A percentile compares a stretch with the other conserved stretches of the same genome.
These are phyloP conservation scores for Thalassophryne amazonica DNA, from an alignment of 2,797 vertebrate genomes.

Conservation along the genomic window DNA sequence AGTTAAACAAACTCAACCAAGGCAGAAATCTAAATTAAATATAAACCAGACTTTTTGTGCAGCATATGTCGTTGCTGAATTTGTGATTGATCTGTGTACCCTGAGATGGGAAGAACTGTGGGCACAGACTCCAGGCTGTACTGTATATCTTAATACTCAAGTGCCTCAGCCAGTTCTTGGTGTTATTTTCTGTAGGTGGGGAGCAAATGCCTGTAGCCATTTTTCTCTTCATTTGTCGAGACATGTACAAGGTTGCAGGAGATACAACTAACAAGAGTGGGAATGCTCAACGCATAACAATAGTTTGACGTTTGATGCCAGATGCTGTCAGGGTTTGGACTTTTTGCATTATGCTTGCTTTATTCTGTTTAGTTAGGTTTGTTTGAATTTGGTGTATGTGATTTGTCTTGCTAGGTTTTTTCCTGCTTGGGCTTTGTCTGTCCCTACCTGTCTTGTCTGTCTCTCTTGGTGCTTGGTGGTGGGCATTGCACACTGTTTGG, in stretches of 20 bases:
- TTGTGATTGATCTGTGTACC: conserved; percentile 42
- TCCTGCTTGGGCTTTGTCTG: too few relatives aligned
- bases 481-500: too few relatives aligned
- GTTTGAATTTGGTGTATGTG: too few relatives aligned
- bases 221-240: conserved; percentile 28
- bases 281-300: not conserved
- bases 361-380: too few relatives aligned
- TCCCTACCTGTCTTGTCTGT: too few relatives aligned
- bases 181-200: conserved; percentile 43
- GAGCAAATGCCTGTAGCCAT: conserved; percentile 33
- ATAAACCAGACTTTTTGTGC: conserved; percentile 13
- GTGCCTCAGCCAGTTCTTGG: conserved; percentile 13
- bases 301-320: conserved; percentile 26
- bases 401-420: too few relatives aligned
- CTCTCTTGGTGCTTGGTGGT: too few relatives aligned
- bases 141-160: conserved; percentile 36
- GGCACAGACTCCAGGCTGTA: conserved; percentile 26
- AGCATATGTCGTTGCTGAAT: conserved; percentile 12
- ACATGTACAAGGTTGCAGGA: conserved; percentile 24
- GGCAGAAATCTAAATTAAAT: not conserved
- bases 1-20: not conserved
- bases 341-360: too few relatives aligned
- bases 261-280: conserved; percentile 3
- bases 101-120: conserved; percentile 26
- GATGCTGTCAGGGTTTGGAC: too few relatives aligned